Conservation (phyloP, 2,888 invertebrate genomes). For the Synanthedon vespiformis region DNA sequence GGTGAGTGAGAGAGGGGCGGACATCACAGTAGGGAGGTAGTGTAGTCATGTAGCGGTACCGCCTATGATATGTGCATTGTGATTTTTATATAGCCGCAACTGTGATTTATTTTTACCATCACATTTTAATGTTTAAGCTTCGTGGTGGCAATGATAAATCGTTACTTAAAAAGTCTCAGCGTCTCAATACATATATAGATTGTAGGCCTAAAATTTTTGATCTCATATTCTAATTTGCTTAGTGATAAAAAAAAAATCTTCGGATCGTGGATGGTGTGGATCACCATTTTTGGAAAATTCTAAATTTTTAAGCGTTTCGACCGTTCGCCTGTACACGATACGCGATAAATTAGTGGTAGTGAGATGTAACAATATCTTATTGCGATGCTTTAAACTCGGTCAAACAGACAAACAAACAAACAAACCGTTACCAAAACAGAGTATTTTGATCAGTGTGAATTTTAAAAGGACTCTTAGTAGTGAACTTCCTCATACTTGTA, state of each 20-base stretch:
- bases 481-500: slow-evolving; percentile 33
- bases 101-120: slow-evolving; percentile 66
- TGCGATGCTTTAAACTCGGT: slow-evolving; percentile 69
- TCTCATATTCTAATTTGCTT: slow-evolving; percentile 71
- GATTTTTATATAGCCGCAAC: slow-evolving; percentile 54
- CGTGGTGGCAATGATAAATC: slow-evolving; percentile 64
- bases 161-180: slow-evolving; percentile 56
- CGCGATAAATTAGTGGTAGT: slow-evolving; percentile 57
- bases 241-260: slow-evolving; percentile 46
- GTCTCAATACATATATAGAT: slow-evolving; percentile 41
- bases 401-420: slow-evolving; percentile 8
- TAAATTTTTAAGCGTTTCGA: slow-evolving; percentile 49
- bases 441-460: slow-evolving; percentile 46
- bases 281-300: slow-evolving; percentile 54
- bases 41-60: slow-evolving; percentile 59
- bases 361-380: slow-evolving; percentile 66
- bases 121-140: slow-evolving; percentile 44
- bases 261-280: slow-evolving; percentile 58
- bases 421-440: slow-evolving; percentile 36
- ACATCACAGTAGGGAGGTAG: slow-evolving; percentile 29
- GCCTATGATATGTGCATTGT: slow-evolving; percentile 62
- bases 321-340: slow-evolving; percentile 46
- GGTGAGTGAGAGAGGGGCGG: slow-evolving; percentile 16
- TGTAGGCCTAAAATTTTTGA: slow-evolving; percentile 69
- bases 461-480: slow-evolving; percentile 38